Evolutionary conservation across 2,113 vertebrate species (phyloP).

Genomic region (Amphilophus citrinellus): DNA sequence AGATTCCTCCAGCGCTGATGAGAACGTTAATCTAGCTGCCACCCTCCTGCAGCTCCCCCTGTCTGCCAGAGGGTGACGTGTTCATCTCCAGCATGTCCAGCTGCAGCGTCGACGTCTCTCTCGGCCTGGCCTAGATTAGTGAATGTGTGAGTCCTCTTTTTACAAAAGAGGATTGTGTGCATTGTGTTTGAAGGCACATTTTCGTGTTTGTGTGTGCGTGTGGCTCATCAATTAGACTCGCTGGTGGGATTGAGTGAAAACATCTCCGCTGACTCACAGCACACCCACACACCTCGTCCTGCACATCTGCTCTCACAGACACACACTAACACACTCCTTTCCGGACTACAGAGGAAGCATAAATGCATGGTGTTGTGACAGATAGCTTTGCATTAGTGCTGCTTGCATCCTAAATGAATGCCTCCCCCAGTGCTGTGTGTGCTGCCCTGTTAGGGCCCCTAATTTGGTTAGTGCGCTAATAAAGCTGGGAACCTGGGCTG

Average conservation of each 20-base stretch:
- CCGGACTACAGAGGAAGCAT: slow-evolving; percentile 27
- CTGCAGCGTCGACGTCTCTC: slow-evolving; percentile 58
- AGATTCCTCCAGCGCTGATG: slow-evolving; percentile 79
- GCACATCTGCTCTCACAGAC: slow-evolving; percentile 50
- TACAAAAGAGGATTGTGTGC: slow-evolving; percentile 38
- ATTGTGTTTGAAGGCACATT: slow-evolving; percentile 52
- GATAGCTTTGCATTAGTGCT: slow-evolving; percentile 68
- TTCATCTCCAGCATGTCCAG: slow-evolving; percentile 78
- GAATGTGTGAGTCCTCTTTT: slow-evolving; percentile 32
- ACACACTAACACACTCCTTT: not conserved
- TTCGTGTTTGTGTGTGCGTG: slow-evolving; percentile 7
- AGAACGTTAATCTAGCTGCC: slow-evolving; percentile 79
- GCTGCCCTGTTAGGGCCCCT: slow-evolving; percentile 69
- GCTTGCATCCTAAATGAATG: slow-evolving; percentile 62
- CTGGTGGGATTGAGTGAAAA: slow-evolving; percentile 66
- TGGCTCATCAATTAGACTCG: slow-evolving; percentile 69
- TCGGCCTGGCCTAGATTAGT: slow-evolving; percentile 60
- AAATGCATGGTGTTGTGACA: slow-evolving; percentile 48
- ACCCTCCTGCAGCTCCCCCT: slow-evolving; percentile 50
- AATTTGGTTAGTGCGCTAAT: slow-evolving; percentile 73
- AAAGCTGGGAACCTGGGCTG: slow-evolving; percentile 64
- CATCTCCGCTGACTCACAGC: slow-evolving; percentile 53
- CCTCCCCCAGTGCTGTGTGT: slow-evolving; percentile 66
- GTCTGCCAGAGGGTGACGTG: slow-evolving; percentile 76
- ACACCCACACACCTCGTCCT: slow-evolving; percentile 66